Evolutionary conservation across 2,797 vertebrate genomes (phyloP).

Genomic region (Rhincodon typus): DNA sequence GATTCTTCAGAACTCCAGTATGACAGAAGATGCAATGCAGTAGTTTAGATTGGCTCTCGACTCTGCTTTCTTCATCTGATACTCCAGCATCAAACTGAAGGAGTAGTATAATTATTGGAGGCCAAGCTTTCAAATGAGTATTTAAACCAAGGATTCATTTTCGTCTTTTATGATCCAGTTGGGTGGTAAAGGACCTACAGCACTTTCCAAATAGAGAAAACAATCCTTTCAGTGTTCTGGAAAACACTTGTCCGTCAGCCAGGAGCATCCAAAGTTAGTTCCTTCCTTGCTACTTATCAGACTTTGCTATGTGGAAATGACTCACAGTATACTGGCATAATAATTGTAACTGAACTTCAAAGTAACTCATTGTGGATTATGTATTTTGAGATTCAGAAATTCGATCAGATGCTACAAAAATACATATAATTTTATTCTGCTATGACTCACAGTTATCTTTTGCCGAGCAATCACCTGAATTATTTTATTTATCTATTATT

Average conservation of each 20-base stretch:
- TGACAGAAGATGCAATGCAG: neutral
- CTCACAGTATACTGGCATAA: neutral
- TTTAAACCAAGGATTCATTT: neutral
- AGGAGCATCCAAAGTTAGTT: neutral
- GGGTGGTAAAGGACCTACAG: neutral
- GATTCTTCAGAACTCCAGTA: too few relatives aligned
- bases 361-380: neutral
- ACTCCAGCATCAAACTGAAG: neutral
- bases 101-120: neutral
- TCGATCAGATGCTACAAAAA: neutral
- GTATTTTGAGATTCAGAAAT: neutral
- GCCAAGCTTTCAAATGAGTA: neutral
- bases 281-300: neutral
- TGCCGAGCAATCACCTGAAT: neutral
- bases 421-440: neutral
- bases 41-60: neutral
- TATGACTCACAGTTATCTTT: neutral
- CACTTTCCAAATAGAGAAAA: neutral
- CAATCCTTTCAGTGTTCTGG: neutral
- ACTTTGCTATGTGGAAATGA: neutral
- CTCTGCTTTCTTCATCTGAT: neutral
- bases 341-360: neutral
- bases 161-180: neutral
- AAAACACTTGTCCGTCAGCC: neutral
- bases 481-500: neutral